Percentiles rank a stretch among this genome's conserved stretches.
Evolutionary conservation across 2,797 vertebrate species (phyloP).

Genomic region (Pseudochirops corinnae): DNA sequence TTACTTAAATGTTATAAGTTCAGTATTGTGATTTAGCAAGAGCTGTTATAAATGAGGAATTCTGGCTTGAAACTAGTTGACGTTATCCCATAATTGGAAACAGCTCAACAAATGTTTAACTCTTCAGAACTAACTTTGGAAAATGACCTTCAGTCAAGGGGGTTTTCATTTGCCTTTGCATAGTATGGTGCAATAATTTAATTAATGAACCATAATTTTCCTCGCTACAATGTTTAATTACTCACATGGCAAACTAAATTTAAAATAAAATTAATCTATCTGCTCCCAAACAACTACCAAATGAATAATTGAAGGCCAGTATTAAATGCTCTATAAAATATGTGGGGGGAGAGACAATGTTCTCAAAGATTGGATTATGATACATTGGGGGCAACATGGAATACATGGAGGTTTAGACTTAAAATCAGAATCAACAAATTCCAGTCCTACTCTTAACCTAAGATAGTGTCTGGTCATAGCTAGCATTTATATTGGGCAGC

Average conservation of each 20-base stretch:
- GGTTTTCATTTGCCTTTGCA: background rate
- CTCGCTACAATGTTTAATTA: slow-evolving; percentile 3
- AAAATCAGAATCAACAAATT: background rate
- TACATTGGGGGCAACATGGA: background rate
- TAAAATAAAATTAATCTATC: slow-evolving; percentile 22
- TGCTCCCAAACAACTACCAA: slow-evolving; percentile 29
- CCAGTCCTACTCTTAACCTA: background rate
- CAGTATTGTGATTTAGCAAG: slow-evolving; percentile 80
- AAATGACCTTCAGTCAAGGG: slow-evolving; percentile 61
- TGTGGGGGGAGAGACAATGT: background rate
- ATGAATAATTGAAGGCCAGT: background rate
- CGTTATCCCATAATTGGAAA: slow-evolving; percentile 81
- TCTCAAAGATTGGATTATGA: background rate
- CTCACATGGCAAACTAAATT: background rate
- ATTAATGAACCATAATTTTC: slow-evolving; percentile 2
- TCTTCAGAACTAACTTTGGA: slow-evolving; percentile 70
- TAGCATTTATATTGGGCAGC: background rate
- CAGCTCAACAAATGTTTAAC: slow-evolving; percentile 76
- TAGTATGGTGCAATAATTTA: background rate
- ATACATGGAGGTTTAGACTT: background rate
- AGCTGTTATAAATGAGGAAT: slow-evolving; percentile 79
- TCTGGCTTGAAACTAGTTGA: slow-evolving; percentile 80
- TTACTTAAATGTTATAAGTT: slow-evolving; percentile 80
- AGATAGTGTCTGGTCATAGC: background rate
- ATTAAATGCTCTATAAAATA: background rate